Evolutionary conservation across 2,113 vertebrate genomes (phyloP).

Genomic region (Hepsetus odoe): DNA sequence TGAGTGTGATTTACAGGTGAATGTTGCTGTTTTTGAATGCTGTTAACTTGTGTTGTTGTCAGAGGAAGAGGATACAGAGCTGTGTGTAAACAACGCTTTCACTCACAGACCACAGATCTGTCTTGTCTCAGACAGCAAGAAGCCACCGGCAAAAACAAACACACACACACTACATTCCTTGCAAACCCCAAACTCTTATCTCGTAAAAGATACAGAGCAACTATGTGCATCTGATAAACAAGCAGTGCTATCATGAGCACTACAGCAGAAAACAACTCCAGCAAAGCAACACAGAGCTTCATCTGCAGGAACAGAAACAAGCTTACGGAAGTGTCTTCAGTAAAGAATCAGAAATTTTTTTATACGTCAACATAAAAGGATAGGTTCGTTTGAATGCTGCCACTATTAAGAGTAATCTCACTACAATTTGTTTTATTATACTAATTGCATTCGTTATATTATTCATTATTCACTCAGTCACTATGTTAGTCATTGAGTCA

Average conservation of each 20-base stretch:
- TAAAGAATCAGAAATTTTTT: no score
- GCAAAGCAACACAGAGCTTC: neutral
- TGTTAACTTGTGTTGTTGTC: slow-evolving; percentile 27
- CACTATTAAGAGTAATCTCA: no score
- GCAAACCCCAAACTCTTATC: slow-evolving; percentile 31
- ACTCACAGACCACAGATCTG: slow-evolving; percentile 3
- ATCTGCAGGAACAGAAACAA: neutral
- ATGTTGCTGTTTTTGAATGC: slow-evolving; percentile 34
- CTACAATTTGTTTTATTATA: no score
- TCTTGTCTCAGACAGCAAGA: slow-evolving; percentile 11
- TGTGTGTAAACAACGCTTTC: slow-evolving; percentile 40
- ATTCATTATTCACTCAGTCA: no score
- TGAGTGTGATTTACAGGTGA: slow-evolving; percentile 6
- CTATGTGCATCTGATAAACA: slow-evolving; percentile 41
- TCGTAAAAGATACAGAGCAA: slow-evolving; percentile 36
- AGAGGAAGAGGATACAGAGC: slow-evolving; percentile 27
- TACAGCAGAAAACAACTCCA: neutral
- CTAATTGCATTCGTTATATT: no score
- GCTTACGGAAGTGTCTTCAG: no score
- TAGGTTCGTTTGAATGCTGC: no score
- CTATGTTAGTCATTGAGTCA: no score
- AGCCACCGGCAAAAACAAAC: slow-evolving; percentile 18
- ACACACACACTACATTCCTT: slow-evolving; percentile 29
- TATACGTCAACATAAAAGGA: no score
- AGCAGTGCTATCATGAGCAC: neutral